Evolutionary conservation across 2,113 vertebrate genomes (phyloP).

Genomic region (Colius striatus): DNA sequence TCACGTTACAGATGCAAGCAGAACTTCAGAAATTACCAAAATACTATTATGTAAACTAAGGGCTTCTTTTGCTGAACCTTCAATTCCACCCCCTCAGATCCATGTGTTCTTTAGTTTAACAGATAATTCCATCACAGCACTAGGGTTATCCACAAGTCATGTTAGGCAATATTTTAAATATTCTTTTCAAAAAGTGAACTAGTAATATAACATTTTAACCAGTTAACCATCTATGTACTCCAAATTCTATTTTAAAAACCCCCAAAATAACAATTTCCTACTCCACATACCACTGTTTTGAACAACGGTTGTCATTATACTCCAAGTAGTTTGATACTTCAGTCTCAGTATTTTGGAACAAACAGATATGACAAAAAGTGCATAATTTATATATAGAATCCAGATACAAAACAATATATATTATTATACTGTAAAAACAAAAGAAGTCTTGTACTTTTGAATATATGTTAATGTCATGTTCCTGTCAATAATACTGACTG

Average conservation of each 20-base stretch:
- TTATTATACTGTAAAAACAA: neutral
- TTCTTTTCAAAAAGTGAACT: neutral
- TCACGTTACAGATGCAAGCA: neutral
- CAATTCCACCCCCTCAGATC: neutral
- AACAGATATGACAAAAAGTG: neutral
- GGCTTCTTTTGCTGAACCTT: neutral
- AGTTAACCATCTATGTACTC: neutral
- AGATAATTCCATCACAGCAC: neutral
- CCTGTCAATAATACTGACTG: neutral
- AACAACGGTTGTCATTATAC: neutral
- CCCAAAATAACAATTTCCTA: neutral
- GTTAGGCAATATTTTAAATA: neutral
- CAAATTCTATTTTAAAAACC: neutral
- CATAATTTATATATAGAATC: neutral
- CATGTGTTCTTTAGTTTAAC: neutral
- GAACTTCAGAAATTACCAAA: neutral
- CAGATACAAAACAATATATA: neutral
- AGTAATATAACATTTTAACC: neutral
- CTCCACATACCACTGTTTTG: neutral
- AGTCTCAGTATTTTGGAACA: neutral
- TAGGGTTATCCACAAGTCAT: neutral
- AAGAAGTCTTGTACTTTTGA: neutral
- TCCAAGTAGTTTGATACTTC: neutral
- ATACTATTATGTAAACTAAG: neutral
- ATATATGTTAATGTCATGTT: neutral